Evolutionary conservation across 2,113 vertebrate species (phyloP), one percentile per base, ranked within the genome.

Genomic region (Scomber colias): DNA sequence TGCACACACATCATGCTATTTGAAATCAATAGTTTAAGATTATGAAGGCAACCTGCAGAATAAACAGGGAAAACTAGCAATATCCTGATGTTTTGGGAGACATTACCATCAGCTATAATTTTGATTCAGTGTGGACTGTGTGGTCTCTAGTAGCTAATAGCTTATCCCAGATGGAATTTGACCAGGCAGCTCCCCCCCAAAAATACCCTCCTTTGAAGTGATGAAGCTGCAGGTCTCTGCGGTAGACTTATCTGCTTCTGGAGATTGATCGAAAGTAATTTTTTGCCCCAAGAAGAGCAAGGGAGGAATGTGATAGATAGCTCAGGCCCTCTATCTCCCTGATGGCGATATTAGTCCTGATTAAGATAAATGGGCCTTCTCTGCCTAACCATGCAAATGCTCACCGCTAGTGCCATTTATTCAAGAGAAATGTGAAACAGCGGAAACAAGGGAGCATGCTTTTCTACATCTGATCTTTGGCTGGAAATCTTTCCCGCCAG

Each of bases 331-430:
- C 64, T 71, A 82, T 86, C 85, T 90, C 90, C 86, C 87, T 88
- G 85, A 91, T 92, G 88, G 90, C 44, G 80, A 91, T 88, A 91
- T 92, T 92, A 91, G 90, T 77, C 71, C 81, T 89, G 90, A 94
- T 94, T 91, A 93, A 91, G 90, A 94, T 81, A 76, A 91, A 92
- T 92, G 90, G 76, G 64, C 72, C 78, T 60, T 62, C 72, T 74
- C 87, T 81, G 79, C 51, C 72, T 87, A 85, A 81, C 86, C 90
- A 89, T 91, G 87, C 92, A 93, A 89, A 89, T 92, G 84, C 66
- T 63, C 31, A 44, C 74, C 67, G 84, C 79, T 17, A 12, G 19
- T 70, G 79, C 79, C 73, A 80, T 91, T 90, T 86, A 86, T 90
- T 84, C 77, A 35, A 53, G 50, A 63, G 24, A 27, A 27, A 82